Evolutionary conservation across 2,888 invertebrate species (phyloP), one percentile per base, ranked within the genome.

Genomic region (Melikaiella ostensackeni): DNA sequence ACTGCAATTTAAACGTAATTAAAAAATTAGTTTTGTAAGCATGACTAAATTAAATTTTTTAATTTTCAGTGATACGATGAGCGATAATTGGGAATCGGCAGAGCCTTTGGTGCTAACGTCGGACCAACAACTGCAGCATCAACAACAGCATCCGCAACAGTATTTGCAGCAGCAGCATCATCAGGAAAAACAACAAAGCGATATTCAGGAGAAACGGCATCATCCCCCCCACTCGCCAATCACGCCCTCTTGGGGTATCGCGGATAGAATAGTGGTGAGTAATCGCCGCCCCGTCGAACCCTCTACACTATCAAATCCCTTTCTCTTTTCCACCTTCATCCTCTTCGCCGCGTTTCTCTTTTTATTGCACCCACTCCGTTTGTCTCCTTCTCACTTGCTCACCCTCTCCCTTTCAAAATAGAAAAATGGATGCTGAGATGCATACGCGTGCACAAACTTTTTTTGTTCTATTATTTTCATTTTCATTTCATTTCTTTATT

Each of bases 171-270:
- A 13, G 0, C 19, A 83, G 46, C 80, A 42, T 16, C 42, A 13
- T 42, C 42, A 42, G 42, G 13, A 38, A 38, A 11, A 81, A 76
- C 38, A 80, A 75, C 70, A 50, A 24, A 24, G 19, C 38, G 21
- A 42, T 24, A 8, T 66, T 27, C 46, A 84, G 66, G 83, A 85
- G 63, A 82, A 84, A 70, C 77, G 79, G 35, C 83, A 84, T 46
- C 82, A 50, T 33, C 33, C 30, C 50, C 13, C 30, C 50, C 50
- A 30, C 84, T 81, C 85, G 38, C 79, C 85, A 87, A 85, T 87
- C 88, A 87, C 89, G 86, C 89, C 89, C 86, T 88, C 82, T 76
- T 89, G 88, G 88, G 79, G 78, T 84, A 70, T 50, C 33, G 30
- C 30, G 30, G 70, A 70, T 70, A 87, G 83, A 84, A 85, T 82